Conservation (phyloP, 2,113 vertebrate species). For the Polyodon spathula region DNA sequence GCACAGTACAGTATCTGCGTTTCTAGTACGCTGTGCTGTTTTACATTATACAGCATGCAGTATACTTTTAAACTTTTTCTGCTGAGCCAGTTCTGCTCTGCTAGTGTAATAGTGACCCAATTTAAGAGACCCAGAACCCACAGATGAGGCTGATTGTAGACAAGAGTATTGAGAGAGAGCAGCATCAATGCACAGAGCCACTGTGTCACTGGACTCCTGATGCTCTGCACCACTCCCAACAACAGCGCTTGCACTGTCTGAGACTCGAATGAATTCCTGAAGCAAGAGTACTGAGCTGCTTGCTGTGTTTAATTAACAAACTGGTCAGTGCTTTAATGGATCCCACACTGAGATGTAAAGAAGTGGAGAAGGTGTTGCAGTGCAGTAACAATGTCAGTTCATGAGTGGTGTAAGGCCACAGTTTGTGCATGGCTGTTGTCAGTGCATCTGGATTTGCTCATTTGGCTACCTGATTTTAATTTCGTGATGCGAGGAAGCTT, state of each 20-base stretch:
- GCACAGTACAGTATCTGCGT: conserved; percentile 39
- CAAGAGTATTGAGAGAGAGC: conserved; percentile 18
- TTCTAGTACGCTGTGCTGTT: conserved; percentile 19
- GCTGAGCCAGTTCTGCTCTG: neutral
- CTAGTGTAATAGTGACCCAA: conserved; percentile 24
- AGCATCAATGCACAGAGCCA: conserved; percentile 14
- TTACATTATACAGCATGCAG: neutral
- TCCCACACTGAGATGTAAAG: conserved; percentile 21
- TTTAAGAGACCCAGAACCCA: conserved; percentile 23
- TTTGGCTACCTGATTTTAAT: neutral
- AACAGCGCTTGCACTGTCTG: conserved; percentile 15
- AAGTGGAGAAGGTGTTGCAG: conserved; percentile 33
- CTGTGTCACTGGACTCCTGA: conserved; percentile 27
- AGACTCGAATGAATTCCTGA: neutral
- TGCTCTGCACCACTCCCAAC: neutral
- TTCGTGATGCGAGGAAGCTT: neutral
- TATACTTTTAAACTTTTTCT: neutral
- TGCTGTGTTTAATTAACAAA: neutral
- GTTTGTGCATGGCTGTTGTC: conserved; percentile 22
- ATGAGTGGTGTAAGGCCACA: conserved; percentile 16
- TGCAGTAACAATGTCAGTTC: conserved; percentile 19
- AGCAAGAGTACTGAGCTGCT: neutral
- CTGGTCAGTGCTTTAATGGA: conserved; percentile 34
- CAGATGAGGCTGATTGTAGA: conserved; percentile 7
- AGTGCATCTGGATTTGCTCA: neutral